phyloP scores from a whole-genome alignment of 2,113 vertebrate species.

The Dendropsophus ebraccatus region DNA sequence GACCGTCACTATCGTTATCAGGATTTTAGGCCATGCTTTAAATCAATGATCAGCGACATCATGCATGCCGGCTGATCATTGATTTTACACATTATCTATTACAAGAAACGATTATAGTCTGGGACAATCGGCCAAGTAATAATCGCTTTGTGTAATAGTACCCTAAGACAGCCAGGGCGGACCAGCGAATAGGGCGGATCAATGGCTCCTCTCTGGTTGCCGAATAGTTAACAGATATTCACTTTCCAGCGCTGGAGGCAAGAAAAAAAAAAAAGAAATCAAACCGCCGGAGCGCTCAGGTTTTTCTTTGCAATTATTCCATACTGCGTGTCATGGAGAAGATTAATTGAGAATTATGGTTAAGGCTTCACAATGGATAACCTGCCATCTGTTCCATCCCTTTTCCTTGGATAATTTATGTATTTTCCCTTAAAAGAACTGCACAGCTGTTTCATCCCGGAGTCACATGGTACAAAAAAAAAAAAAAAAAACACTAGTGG shows the following conservation, averaged over 20 bases:
- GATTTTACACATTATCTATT: too few relatives aligned
- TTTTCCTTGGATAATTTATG: constrained; percentile 53
- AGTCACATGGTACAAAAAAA: not conserved
- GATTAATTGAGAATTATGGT: constrained; percentile 58
- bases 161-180: too few relatives aligned
- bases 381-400: constrained; percentile 52
- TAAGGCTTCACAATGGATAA: constrained; percentile 54
- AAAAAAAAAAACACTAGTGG: not conserved
- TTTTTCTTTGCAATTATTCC: constrained; percentile 45
- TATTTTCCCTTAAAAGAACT: constrained; percentile 43
- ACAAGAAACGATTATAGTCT: too few relatives aligned
- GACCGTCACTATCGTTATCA: too few relatives aligned
- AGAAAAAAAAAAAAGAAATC: not conserved
- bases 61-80: too few relatives aligned
- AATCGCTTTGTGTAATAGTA: too few relatives aligned
- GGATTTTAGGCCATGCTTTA: too few relatives aligned
- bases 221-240: not conserved
- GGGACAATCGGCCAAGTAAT: too few relatives aligned
- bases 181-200: not conserved
- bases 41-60: too few relatives aligned
- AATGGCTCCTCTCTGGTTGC: not conserved
- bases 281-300: not conserved
- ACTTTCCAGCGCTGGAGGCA: not conserved
- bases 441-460: constrained; percentile 47
- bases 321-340: constrained; percentile 47